These are phyloP conservation scores for Apaloderma vittatum DNA, from an alignment of 2,113 vertebrate species.

Conservation along the genomic window DNA sequence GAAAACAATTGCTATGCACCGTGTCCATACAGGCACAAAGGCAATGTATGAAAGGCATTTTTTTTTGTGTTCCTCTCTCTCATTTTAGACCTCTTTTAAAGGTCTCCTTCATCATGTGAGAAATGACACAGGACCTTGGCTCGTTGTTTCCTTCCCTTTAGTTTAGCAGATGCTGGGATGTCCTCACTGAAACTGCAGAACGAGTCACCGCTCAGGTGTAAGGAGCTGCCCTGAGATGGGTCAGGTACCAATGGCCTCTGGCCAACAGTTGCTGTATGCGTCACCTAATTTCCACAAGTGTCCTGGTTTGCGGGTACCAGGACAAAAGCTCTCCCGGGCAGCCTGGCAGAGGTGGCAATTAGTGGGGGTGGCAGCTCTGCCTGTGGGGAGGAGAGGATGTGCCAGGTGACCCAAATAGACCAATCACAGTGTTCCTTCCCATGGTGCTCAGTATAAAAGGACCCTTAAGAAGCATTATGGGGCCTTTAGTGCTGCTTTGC, in stretches of 20 bases:
- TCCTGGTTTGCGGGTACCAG: too few relatives aligned
- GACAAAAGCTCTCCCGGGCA: too few relatives aligned
- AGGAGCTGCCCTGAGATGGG: background rate
- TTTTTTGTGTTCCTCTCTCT: background rate
- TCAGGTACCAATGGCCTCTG: background rate
- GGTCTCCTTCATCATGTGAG: background rate
- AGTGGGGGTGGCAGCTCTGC: too few relatives aligned
- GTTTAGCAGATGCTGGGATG: background rate
- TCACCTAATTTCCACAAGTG: background rate
- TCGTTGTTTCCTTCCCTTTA: background rate
- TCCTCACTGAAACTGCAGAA: background rate
- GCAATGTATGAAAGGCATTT: background rate
- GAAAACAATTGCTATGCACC: background rate
- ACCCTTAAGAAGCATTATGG: too few relatives aligned
- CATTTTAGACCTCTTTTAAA: background rate
- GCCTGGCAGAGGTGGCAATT: too few relatives aligned
- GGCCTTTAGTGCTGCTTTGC: too few relatives aligned
- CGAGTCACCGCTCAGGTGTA: accelerated
- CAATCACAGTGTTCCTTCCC: too few relatives aligned
- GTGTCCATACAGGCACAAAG: background rate
- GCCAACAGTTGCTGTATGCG: background rate
- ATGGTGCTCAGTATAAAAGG: too few relatives aligned
- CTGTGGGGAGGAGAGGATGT: too few relatives aligned
- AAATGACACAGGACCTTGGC: background rate
- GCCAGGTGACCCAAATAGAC: too few relatives aligned